Conservation (phyloP, 2,113 vertebrate species). For the Scomber colias region DNA sequence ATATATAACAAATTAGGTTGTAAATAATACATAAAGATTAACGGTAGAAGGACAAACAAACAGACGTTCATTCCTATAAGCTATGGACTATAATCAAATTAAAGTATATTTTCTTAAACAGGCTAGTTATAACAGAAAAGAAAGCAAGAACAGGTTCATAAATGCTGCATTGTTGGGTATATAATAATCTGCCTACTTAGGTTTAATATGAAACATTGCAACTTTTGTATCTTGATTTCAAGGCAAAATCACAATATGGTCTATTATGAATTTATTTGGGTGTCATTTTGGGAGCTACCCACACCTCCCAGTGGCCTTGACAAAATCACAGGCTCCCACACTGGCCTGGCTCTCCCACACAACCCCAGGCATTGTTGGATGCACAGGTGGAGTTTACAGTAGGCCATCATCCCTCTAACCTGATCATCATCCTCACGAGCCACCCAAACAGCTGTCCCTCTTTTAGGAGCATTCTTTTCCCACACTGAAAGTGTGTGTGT, state of each 20-base stretch:
- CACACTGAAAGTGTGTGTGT: conserved; percentile 83
- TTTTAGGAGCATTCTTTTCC: conserved; percentile 93
- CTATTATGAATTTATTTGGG: background rate
- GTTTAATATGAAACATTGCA: too few relatives aligned
- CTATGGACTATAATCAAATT: too few relatives aligned
- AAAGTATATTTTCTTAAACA: too few relatives aligned
- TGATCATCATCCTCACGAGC: conserved; percentile 67
- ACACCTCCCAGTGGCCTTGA: conserved; percentile 12
- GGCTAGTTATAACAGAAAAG: background rate
- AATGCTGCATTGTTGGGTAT: too few relatives aligned
- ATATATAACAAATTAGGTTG: background rate
- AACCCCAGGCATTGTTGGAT: conserved; percentile 59
- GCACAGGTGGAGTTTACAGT: conserved; percentile 81
- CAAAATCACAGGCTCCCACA: conserved; percentile 56
- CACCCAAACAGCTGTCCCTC: conserved; percentile 94
- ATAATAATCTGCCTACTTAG: too few relatives aligned
- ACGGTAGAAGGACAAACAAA: background rate
- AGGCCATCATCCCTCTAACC: conserved; percentile 69
- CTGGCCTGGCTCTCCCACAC: conserved; percentile 5
- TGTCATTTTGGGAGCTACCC: background rate
- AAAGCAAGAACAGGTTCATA: too few relatives aligned
- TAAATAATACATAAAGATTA: background rate
- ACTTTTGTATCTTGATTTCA: too few relatives aligned
- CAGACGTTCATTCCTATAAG: background rate
- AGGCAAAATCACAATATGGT: background rate